A percentile compares a stretch with the other conserved stretches of the same genome.
These are phyloP conservation scores for Leucoraja ocellata DNA, from an alignment of 2,797 vertebrate species.

Conservation along the genomic window DNA sequence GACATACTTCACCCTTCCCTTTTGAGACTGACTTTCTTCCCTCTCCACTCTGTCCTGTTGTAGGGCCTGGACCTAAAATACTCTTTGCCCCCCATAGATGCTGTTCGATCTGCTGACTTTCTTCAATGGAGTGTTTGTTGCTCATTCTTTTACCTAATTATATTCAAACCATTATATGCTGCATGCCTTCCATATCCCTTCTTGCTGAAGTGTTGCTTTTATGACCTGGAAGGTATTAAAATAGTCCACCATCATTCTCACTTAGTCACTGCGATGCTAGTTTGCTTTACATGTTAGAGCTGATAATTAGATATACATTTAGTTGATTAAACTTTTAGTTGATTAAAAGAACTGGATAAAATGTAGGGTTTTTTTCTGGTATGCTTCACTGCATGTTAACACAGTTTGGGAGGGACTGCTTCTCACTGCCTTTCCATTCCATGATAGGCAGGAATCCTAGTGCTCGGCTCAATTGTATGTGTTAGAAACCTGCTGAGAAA, in stretches of 20 bases:
- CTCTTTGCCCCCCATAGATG: too few species aligned
- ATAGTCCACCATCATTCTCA: neutral
- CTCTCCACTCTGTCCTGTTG: too few species aligned
- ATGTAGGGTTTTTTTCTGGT: neutral
- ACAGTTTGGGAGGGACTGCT: neutral
- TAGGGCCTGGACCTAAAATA: neutral
- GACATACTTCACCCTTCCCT: too few species aligned
- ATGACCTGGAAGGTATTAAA: neutral
- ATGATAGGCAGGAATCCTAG: neutral
- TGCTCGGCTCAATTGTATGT: neutral
- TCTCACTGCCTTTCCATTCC: constrained; percentile 2
- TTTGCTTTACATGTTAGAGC: neutral
- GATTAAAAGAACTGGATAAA: neutral
- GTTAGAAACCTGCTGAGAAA: neutral
- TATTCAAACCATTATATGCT: neutral
- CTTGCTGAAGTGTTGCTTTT: neutral
- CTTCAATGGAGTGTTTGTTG: too few species aligned
- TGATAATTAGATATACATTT: neutral
- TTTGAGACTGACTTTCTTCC: too few species aligned
- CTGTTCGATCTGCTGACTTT: too few species aligned
- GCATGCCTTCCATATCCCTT: neutral
- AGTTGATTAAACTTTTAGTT: neutral
- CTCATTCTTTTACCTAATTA: neutral
- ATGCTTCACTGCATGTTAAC: neutral
- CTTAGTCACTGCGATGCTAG: neutral